These are phyloP conservation scores for Diacarnus erythraeanus DNA, from an alignment of 37 sponge, comb jelly and placozoan species.

Conservation along the genomic window DNA sequence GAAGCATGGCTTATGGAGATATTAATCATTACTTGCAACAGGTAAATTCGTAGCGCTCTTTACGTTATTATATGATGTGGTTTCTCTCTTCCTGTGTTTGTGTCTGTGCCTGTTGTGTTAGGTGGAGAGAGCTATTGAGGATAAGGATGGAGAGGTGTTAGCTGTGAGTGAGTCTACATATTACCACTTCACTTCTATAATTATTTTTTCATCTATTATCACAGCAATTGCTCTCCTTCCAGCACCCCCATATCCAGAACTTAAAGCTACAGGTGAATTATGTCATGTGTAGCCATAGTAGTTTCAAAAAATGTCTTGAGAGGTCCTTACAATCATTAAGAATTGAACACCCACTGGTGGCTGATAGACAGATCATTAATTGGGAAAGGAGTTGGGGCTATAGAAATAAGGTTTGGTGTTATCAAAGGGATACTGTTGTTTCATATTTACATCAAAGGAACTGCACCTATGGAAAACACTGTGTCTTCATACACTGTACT, in stretches of 20 bases:
- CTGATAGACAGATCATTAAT: neutral
- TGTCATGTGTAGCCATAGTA: neutral
- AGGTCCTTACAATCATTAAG: no score
- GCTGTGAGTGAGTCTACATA: slow-evolving; percentile 45
- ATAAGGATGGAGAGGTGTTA: slow-evolving; percentile 36
- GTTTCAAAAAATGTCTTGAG: no score
- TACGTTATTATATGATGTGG: no score
- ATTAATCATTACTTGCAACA: neutral
- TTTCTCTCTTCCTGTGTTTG: no score
- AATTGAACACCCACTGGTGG: neutral
- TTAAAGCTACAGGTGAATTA: slow-evolving; percentile 34
- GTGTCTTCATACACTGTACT: neutral
- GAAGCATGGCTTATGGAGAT: slow-evolving; percentile 7
- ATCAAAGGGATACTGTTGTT: no score
- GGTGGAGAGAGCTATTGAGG: slow-evolving; percentile 31
- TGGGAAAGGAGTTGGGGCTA: no score
- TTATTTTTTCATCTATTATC: neutral
- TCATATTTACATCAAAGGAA: no score
- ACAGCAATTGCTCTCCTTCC: slow-evolving; percentile 49
- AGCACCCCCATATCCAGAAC: slow-evolving; percentile 62
- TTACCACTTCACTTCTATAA: neutral
- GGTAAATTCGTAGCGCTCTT: neutral
- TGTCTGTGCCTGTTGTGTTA: neutral
- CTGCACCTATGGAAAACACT: no score
- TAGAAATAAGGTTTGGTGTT: no score